Evolutionary conservation across 2,797 vertebrate species (phyloP).

Genomic region (Acestrorhynchus altus): DNA sequence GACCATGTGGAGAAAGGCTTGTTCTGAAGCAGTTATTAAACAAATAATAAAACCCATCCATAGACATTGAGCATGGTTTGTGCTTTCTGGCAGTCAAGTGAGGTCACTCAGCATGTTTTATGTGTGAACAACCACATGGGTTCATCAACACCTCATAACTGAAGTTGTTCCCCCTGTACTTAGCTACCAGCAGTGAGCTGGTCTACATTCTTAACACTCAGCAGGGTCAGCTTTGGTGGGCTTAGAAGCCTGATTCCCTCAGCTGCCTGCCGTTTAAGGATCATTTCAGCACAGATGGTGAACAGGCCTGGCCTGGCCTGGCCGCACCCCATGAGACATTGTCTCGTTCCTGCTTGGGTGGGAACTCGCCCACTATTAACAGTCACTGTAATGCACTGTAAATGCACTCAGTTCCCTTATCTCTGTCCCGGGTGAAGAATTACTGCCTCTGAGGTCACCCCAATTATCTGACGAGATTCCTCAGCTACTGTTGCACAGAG

Average conservation of each 20-base stretch:
- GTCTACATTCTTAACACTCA: slow-evolving; percentile 7
- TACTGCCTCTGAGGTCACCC: not conserved
- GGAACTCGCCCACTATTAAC: slow-evolving; percentile 20
- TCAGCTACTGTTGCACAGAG: slow-evolving; percentile 4
- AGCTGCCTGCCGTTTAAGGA: slow-evolving; percentile 11
- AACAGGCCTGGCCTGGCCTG: not conserved
- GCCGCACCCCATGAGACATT: slow-evolving; percentile 16
- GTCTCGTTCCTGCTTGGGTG: slow-evolving; percentile 23
- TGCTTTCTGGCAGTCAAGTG: not conserved
- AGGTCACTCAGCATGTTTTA: slow-evolving; percentile 4
- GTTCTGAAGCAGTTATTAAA: too few relatives aligned
- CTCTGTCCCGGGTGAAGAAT: not conserved
- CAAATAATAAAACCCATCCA: too few relatives aligned
- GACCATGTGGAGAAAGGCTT: too few relatives aligned
- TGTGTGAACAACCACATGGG: not conserved
- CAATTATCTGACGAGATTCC: not conserved
- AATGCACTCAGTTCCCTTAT: not conserved
- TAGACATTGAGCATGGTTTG: too few relatives aligned
- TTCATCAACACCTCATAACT: not conserved
- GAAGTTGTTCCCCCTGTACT: not conserved
- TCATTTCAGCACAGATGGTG: slow-evolving; percentile 33
- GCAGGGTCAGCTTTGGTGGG: slow-evolving; percentile 13
- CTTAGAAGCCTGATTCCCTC: not conserved
- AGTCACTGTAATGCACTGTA: slow-evolving; percentile 12
- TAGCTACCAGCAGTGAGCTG: not conserved